A percentile compares a stretch with the other conserved stretches of the same genome.
Evolutionary conservation across 2,888 invertebrate species (phyloP).

Genomic region (Eristalis pertinax): DNA sequence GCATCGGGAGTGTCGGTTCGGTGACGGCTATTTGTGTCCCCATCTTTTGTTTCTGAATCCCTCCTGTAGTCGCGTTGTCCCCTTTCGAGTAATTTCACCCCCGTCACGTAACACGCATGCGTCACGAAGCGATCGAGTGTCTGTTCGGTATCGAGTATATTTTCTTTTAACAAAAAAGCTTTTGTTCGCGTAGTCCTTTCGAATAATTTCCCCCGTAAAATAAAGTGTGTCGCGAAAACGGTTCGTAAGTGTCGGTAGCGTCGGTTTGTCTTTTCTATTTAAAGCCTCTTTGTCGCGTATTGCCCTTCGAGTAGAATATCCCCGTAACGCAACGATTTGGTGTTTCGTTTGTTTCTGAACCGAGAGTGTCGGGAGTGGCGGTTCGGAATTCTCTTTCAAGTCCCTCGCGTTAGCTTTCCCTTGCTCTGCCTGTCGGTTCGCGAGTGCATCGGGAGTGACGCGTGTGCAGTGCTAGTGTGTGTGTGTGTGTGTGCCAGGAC

Average conservation of each 20-base stretch:
- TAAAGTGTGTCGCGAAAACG: no score
- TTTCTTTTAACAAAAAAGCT: no score
- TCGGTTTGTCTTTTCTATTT: no score
- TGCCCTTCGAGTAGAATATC: no score
- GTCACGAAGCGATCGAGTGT: not conserved
- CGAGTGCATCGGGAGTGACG: not conserved
- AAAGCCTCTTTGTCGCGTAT: no score
- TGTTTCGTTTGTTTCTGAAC: not conserved
- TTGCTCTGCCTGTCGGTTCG: not conserved
- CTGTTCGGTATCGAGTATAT: not conserved
- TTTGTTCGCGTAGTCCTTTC: no score
- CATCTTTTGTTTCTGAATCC: not conserved
- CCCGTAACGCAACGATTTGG: no score
- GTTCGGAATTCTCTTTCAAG: not conserved
- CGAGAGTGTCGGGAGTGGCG: not conserved
- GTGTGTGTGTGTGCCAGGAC: not conserved
- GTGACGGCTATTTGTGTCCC: not conserved
- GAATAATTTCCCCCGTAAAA: no score
- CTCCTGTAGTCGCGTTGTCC: not conserved
- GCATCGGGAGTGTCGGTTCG: not conserved
- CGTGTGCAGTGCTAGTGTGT: not conserved
- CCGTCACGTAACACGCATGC: not conserved
- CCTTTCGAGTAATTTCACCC: not conserved
- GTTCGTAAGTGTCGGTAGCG: no score
- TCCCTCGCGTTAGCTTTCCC: not conserved